Conservation (phyloP, 2,113 vertebrate genomes). For the Syngnathus scovelli region DNA sequence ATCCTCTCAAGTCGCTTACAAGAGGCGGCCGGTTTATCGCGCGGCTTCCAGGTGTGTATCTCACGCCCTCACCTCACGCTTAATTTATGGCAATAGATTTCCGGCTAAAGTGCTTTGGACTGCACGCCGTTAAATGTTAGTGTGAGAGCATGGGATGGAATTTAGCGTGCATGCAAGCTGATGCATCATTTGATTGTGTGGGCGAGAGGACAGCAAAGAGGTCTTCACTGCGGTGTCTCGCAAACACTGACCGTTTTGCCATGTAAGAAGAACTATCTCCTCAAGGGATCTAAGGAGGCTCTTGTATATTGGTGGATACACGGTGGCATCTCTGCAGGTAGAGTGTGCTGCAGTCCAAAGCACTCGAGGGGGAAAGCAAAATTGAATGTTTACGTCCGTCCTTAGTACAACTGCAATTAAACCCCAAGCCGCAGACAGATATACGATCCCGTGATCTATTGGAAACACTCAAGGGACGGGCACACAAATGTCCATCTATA, state of each 20-base stretch:
- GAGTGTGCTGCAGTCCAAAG: constrained; percentile 29
- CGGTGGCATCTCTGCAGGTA: constrained; percentile 17
- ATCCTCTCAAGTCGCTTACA: constrained; percentile 67
- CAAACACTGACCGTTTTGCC: constrained; percentile 49
- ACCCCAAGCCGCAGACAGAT: constrained; percentile 10
- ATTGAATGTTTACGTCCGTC: constrained; percentile 36
- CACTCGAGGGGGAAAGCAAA: constrained; percentile 16
- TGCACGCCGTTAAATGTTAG: constrained; percentile 32
- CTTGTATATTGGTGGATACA: constrained; percentile 21
- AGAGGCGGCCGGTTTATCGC: constrained; percentile 73
- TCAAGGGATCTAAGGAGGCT: constrained; percentile 29
- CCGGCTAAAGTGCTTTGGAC: constrained; percentile 24
- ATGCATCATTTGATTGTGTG: constrained; percentile 3
- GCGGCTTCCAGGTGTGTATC: constrained; percentile 81
- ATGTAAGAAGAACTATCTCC: constrained; percentile 54
- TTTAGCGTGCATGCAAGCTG: constrained; percentile 16
- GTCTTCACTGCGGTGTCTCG: constrained; percentile 50
- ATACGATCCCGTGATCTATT: constrained; percentile 1
- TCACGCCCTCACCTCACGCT: constrained; percentile 15
- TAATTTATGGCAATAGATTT: constrained; percentile 28
- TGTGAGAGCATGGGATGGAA: constrained; percentile 13
- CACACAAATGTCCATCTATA: background rate
- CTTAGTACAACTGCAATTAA: constrained; percentile 12
- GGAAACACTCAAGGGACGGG: constrained; percentile 5
- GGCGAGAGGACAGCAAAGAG: constrained; percentile 9